Percentiles rank a stretch among this genome's conserved stretches.
Evolutionary conservation across 2,113 vertebrate genomes (phyloP).

Genomic region (Tychaedon coryphoeus): DNA sequence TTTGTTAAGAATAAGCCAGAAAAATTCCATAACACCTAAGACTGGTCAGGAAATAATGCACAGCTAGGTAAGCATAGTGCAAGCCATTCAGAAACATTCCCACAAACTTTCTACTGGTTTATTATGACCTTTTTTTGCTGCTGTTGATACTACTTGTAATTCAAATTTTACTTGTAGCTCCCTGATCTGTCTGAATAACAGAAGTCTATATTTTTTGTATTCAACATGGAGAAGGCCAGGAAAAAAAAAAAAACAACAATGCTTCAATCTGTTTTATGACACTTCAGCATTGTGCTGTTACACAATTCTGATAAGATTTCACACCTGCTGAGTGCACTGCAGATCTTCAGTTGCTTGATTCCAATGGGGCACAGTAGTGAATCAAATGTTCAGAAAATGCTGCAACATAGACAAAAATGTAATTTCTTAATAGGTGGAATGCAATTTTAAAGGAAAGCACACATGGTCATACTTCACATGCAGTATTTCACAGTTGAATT

Average conservation of each 20-base stretch:
- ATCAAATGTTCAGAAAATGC: neutral
- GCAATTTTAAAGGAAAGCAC: neutral
- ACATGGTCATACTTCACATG: neutral
- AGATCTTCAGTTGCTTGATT: neutral
- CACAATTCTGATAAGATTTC: neutral
- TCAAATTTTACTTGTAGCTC: neutral
- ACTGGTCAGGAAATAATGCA: neutral
- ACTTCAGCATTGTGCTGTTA: neutral
- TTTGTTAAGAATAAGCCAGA: neutral
- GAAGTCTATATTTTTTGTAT: neutral
- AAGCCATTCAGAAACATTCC: neutral
- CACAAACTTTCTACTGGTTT: neutral
- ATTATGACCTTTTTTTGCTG: neutral
- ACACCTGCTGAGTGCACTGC: neutral
- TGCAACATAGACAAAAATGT: neutral
- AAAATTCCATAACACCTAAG: neutral
- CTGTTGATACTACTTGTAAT: neutral
- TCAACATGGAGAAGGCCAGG: neutral
- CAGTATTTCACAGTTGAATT: neutral
- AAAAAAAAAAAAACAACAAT: rapidly evolving
- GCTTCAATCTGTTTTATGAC: neutral
- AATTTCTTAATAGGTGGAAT: neutral
- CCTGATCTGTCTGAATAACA: neutral
- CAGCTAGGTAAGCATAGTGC: neutral
- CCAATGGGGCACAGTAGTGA: neutral